A percentile compares a stretch with the other conserved stretches of the same genome.
Conservation (phyloP, 2,113 vertebrate genomes). For the Pteropus alecto region DNA sequence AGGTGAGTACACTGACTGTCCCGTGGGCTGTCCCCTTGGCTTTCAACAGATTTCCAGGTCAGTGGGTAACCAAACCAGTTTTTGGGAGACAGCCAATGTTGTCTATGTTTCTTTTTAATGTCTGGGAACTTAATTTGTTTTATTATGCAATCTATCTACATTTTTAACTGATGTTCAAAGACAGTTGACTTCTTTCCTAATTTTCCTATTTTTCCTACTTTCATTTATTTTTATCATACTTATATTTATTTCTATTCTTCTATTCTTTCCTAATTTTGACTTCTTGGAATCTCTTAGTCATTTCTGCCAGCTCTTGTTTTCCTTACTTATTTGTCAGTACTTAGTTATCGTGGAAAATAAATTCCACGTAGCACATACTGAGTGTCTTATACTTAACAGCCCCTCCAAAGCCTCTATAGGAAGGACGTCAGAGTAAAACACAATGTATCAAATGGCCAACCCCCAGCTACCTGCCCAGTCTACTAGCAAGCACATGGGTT, state of each 20-base stretch:
- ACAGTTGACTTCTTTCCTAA: background rate
- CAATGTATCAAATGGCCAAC: background rate
- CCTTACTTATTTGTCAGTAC: background rate
- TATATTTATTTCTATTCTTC: background rate
- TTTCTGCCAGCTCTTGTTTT: background rate
- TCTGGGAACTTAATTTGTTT: background rate
- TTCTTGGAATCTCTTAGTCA: background rate
- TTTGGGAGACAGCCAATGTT: background rate
- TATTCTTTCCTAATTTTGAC: background rate
- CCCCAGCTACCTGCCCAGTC: background rate
- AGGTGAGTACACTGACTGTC: accelerated
- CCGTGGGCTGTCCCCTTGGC: background rate
- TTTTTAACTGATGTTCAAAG: background rate
- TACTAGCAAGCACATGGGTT: too few relatives aligned
- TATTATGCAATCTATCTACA: background rate
- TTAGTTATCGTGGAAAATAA: background rate
- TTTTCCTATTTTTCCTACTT: background rate
- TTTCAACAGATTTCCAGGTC: background rate
- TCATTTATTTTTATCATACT: background rate
- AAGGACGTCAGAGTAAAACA: background rate
- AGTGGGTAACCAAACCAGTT: background rate
- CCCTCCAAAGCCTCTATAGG: background rate
- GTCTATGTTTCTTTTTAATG: background rate
- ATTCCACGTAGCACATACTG: background rate
- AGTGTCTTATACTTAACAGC: background rate